phyloP scores from a whole-genome alignment of 1,140 invertebrate species.

The Drosophila pectinifera region DNA sequence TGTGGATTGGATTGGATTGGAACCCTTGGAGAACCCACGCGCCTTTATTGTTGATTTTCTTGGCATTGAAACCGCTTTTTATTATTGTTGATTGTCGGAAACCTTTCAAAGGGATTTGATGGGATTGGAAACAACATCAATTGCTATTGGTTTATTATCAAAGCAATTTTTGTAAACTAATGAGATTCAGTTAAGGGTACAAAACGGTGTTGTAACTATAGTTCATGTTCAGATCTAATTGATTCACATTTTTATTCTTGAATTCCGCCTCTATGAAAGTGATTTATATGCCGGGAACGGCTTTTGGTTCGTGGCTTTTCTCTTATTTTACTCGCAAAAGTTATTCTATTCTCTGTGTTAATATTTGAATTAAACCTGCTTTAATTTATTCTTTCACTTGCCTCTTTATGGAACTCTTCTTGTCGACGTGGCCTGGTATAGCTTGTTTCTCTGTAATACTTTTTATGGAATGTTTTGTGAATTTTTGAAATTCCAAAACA shows the following conservation, averaged over 20 bases:
- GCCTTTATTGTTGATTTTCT: slow-evolving; percentile 53
- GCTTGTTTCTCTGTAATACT: slow-evolving; percentile 17
- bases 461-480: slow-evolving; percentile 37
- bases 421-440: slow-evolving; percentile 48
- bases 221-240: not conserved
- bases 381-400: slow-evolving; percentile 49
- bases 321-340: not conserved
- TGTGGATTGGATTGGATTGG: slow-evolving; percentile 2
- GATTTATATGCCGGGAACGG: slow-evolving; percentile 32
- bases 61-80: slow-evolving; percentile 69
- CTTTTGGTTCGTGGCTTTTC: slow-evolving; percentile 19
- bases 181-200: slow-evolving; percentile 5
- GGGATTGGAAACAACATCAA: not conserved
- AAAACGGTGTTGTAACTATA: slow-evolving; percentile 2
- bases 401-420: slow-evolving; percentile 51
- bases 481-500: slow-evolving; percentile 60
- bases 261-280: slow-evolving; percentile 1
- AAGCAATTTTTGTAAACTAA: slow-evolving; percentile 18
- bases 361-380: slow-evolving; percentile 10
- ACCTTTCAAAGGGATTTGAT: slow-evolving; percentile 20
- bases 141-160: slow-evolving; percentile 6
- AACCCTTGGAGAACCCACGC: slow-evolving; percentile 41
- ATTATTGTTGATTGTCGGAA: slow-evolving; percentile 29
- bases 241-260: slow-evolving; percentile 12
- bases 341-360: slow-evolving; percentile 27